phyloP scores from a whole-genome alignment of 2,888 invertebrate species.

The Aromia moschata region DNA sequence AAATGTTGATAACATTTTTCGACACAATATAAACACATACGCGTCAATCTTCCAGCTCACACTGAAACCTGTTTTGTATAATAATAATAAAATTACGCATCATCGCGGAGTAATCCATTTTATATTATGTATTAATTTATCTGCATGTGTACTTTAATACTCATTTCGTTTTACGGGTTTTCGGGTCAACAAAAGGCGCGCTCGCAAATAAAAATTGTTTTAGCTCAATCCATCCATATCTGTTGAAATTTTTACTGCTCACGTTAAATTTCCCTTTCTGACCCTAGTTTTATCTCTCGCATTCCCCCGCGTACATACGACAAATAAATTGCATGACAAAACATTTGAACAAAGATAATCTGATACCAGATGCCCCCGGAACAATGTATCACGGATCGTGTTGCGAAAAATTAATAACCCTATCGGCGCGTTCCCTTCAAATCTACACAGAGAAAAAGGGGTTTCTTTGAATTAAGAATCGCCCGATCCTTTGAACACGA shows the following conservation, averaged over 20 bases:
- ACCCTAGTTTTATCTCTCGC: background rate
- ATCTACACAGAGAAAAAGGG: no score
- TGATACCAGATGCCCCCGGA: background rate
- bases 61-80: no score
- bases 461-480: no score
- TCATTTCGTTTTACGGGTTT: background rate
- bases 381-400: conserved; percentile 2
- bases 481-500: no score
- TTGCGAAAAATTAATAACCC: background rate
- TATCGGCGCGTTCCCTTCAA: background rate
- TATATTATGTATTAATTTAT: background rate
- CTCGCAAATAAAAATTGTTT: conserved; percentile 9
- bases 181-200: background rate
- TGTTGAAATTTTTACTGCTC: conserved; percentile 18
- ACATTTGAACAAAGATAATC: conserved; percentile 8
- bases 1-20: background rate
- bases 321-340: conserved; percentile 17
- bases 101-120: no score
- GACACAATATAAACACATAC: background rate
- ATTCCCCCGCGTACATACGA: conserved; percentile 6
- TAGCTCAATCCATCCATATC: background rate
- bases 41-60: no score
- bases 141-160: background rate
- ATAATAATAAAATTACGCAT: no score
- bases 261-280: conserved; percentile 1